Evolutionary conservation across 2,888 invertebrate species (phyloP).

Genomic region (Melanostoma mellinum): DNA sequence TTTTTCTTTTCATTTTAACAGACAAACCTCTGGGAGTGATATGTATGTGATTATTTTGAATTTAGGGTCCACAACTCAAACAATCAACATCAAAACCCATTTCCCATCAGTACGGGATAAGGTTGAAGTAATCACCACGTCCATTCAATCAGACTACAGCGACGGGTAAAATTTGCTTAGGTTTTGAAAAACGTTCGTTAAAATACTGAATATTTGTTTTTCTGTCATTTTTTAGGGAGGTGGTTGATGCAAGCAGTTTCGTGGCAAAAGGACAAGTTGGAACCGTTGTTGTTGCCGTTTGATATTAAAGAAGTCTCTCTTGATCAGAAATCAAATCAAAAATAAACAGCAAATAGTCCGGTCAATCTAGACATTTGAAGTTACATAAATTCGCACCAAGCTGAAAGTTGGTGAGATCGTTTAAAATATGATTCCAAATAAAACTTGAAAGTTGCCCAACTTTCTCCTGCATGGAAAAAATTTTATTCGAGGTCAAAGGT

Average conservation of each 20-base stretch:
- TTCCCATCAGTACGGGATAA: conserved; percentile 75
- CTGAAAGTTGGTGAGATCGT: too few species aligned
- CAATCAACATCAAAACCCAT: conserved; percentile 81
- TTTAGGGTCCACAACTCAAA: conserved; percentile 82
- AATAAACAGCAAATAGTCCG: too few species aligned
- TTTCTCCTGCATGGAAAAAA: too few species aligned
- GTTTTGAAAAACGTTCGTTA: too few species aligned
- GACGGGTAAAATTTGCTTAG: conserved; percentile 76
- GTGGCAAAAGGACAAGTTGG: conserved; percentile 78
- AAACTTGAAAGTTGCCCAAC: too few species aligned
- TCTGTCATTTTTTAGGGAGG: conserved; percentile 73
- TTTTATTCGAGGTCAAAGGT: too few species aligned
- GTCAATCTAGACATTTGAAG: too few species aligned
- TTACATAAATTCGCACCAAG: too few species aligned
- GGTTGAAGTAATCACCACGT: conserved; percentile 80
- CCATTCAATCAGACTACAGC: conserved; percentile 78
- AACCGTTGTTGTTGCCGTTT: conserved; percentile 77
- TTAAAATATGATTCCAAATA: too few species aligned
- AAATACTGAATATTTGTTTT: too few species aligned
- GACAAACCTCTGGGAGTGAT: conserved; percentile 77
- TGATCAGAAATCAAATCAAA: too few species aligned
- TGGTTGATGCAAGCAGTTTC: conserved; percentile 75
- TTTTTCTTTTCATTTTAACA: conserved; percentile 46
- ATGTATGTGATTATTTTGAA: conserved; percentile 83
- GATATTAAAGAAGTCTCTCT: conserved; percentile 3